phyloP scores from a whole-genome alignment of 1,140 invertebrate genomes.

The Scaptomyza montana region DNA sequence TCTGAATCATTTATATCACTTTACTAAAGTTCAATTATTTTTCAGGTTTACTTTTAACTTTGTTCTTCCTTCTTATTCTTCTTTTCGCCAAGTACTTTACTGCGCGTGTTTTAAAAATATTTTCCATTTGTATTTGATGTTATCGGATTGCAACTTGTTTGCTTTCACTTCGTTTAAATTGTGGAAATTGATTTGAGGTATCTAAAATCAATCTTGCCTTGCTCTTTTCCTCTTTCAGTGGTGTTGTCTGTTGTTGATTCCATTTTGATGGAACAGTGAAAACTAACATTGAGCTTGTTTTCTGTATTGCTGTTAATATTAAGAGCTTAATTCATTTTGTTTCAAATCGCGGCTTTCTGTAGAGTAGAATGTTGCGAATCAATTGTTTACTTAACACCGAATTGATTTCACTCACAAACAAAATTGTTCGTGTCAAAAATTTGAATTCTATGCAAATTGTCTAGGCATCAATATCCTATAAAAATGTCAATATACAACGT shows the following conservation, averaged over 20 bases:
- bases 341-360: too few relatives aligned
- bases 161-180: slow-evolving; percentile 6
- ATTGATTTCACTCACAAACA: too few relatives aligned
- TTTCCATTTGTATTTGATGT: slow-evolving; percentile 3
- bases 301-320: background rate
- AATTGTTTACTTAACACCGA: too few relatives aligned
- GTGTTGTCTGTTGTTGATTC: background rate
- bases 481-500: slow-evolving; percentile 18
- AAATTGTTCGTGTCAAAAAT: background rate
- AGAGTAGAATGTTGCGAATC: too few relatives aligned
- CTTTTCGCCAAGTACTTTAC: background rate
- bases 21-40: background rate
- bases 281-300: background rate
- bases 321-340: background rate
- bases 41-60: background rate
- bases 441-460: slow-evolving; percentile 3
- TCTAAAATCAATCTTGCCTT: background rate
- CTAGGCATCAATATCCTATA: slow-evolving; percentile 8
- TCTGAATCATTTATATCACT: too few relatives aligned
- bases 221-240: background rate
- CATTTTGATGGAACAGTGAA: background rate
- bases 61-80: background rate
- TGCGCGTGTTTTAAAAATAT: background rate
- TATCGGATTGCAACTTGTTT: slow-evolving; percentile 3
- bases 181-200: slow-evolving; percentile 3